Evolutionary conservation across 2,113 vertebrate species (phyloP).

Genomic region (Oncorhynchus nerka): DNA sequence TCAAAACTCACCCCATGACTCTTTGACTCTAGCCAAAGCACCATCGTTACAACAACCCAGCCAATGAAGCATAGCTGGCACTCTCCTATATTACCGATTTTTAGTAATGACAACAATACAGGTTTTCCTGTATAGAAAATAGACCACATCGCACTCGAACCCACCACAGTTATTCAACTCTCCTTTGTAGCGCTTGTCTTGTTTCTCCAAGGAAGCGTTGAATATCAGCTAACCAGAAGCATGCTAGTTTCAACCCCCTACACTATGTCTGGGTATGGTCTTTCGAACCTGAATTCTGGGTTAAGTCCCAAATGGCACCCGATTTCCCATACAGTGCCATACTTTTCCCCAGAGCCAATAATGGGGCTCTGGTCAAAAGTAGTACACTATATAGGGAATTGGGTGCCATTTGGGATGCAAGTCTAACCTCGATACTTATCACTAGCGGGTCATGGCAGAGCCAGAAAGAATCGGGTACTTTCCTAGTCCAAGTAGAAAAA

Average conservation of each 20-base stretch:
- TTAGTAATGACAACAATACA: conserved; percentile 32
- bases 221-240: conserved; percentile 51
- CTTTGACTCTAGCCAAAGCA: conserved; percentile 14
- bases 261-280: conserved; percentile 48
- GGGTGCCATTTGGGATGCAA: not conserved
- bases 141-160: conserved; percentile 33
- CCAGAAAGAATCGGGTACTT: conserved; percentile 40
- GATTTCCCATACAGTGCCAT: too few relatives aligned
- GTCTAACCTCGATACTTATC: conserved; percentile 26
- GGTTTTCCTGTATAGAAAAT: conserved; percentile 31
- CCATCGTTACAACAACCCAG: conserved; percentile 32
- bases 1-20: conserved; percentile 29
- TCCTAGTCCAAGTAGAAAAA: conserved; percentile 44
- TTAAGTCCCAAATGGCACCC: too few relatives aligned
- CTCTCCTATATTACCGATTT: conserved; percentile 46
- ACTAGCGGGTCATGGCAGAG: conserved; percentile 43
- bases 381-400: too few relatives aligned
- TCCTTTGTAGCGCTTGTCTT: not conserved
- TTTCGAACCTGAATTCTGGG: conserved; percentile 16
- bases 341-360: not conserved
- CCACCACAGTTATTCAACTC: conserved; percentile 13
- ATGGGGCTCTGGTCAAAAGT: too few relatives aligned
- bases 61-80: conserved; percentile 40
- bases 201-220: conserved; percentile 28
- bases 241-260: not conserved